phyloP scores from a whole-genome alignment of 2,888 invertebrate species.

The Drosophila aldrichi region DNA sequence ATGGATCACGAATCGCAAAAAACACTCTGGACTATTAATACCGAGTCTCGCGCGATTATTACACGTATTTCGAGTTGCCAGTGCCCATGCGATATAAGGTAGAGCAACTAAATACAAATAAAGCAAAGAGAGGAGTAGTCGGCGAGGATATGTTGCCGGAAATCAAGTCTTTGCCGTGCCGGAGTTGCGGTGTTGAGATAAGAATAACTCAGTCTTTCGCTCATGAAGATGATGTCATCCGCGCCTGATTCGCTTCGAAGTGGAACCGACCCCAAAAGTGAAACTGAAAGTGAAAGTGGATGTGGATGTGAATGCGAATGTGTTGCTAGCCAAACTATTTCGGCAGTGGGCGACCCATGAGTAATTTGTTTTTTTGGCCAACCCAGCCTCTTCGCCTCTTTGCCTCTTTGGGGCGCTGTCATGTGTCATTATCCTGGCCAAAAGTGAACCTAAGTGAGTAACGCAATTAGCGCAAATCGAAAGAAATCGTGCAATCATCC shows the following conservation, averaged over 20 bases:
- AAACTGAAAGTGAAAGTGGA: neutral
- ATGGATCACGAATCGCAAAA: conserved; percentile 59
- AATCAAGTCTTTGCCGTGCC: conserved; percentile 3
- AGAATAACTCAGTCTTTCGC: conserved; percentile 11
- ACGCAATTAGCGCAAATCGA: conserved; percentile 33
- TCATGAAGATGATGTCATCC: conserved; percentile 69
- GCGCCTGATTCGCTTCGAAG: conserved; percentile 54
- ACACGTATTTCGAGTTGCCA: conserved; percentile 21
- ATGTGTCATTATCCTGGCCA: conserved; percentile 52
- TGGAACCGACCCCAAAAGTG: conserved; percentile 45
- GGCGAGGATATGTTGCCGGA: conserved; percentile 73
- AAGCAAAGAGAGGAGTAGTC: conserved; percentile 20
- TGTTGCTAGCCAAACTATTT: conserved; percentile 50
- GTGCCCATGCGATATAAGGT: conserved; percentile 34
- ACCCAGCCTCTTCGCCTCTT: conserved; percentile 17
- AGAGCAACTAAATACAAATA: conserved; percentile 1
- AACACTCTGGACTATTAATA: conserved; percentile 7
- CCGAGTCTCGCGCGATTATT: conserved; percentile 29
- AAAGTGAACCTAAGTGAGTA: conserved; percentile 48
- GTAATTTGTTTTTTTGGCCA: conserved; percentile 45
- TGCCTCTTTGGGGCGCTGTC: conserved; percentile 37
- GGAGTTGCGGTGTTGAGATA: neutral
- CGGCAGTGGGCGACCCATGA: conserved; percentile 57
- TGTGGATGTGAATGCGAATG: conserved; percentile 5
- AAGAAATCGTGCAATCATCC: conserved; percentile 37